Evolutionary conservation across 2,113 vertebrate genomes (phyloP).

Genomic region (Ptychochromis oligacanthus): DNA sequence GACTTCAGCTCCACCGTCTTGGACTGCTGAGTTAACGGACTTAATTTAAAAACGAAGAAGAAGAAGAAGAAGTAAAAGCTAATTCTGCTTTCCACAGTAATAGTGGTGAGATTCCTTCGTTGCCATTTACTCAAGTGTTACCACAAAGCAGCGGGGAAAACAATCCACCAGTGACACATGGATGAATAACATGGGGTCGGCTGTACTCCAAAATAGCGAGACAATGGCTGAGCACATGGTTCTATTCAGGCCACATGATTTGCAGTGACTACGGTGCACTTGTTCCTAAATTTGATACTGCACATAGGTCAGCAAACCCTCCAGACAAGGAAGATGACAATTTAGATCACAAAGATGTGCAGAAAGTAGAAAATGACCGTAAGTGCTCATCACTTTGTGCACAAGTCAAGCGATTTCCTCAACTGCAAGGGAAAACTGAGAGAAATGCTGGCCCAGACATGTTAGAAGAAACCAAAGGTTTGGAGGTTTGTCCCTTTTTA

Average conservation of each 20-base stretch:
- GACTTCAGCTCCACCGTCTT: not conserved
- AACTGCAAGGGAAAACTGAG: not conserved
- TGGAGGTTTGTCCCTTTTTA: not conserved
- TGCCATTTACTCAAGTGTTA: conserved; percentile 8
- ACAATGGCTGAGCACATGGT: not conserved
- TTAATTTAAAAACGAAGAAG: not conserved
- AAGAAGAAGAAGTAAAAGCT: conserved; percentile 12
- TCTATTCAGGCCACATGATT: not conserved
- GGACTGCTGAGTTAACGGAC: not conserved
- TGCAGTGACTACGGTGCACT: not conserved
- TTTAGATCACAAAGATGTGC: not conserved
- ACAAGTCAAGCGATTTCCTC: not conserved
- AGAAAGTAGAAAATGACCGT: not conserved
- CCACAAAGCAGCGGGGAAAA: not conserved
- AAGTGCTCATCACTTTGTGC: not conserved
- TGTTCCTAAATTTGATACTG: conserved; percentile 3
- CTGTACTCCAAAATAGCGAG: too few species aligned
- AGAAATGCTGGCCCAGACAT: not conserved
- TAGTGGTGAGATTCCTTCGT: not conserved
- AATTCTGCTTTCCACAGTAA: not conserved
- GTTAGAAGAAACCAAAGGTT: conserved; percentile 19
- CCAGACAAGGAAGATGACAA: not conserved
- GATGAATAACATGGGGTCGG: not conserved
- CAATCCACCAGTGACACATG: not conserved
- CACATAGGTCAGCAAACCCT: not conserved